Conservation (phyloP, 1,140 invertebrate genomes). For the Agrypnia vestita region DNA sequence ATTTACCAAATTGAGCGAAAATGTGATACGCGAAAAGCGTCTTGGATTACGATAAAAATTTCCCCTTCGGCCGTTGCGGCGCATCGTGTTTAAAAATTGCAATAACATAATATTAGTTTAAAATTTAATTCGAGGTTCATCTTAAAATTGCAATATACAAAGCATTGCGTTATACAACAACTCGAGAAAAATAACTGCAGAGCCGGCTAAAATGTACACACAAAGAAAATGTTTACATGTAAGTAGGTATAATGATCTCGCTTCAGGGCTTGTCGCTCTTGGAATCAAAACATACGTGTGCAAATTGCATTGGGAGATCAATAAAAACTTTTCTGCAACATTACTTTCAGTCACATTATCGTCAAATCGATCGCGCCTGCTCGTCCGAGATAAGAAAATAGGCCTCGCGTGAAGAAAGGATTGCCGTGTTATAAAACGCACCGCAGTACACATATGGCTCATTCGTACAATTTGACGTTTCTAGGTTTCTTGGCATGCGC, state of each 20-base stretch:
- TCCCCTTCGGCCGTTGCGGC: too few relatives aligned
- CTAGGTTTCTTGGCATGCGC: conserved; percentile 72
- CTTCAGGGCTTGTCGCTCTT: conserved; percentile 17
- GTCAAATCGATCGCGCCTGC: conserved; percentile 22
- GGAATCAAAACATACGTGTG: conserved; percentile 50
- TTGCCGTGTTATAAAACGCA: conserved; percentile 8
- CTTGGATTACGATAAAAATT: too few relatives aligned
- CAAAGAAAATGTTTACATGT: conserved; percentile 37
- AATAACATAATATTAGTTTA: too few relatives aligned
- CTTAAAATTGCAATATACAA: conserved; percentile 2
- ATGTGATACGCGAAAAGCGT: too few relatives aligned
- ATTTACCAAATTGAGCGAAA: too few relatives aligned
- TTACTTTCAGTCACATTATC: not conserved
- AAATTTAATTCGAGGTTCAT: too few relatives aligned
- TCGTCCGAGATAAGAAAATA: not conserved
- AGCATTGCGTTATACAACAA: not conserved
- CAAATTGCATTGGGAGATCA: conserved; percentile 42
- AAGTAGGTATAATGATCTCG: conserved; percentile 28
- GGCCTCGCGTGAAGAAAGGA: conserved; percentile 4
- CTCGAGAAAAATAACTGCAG: not conserved
- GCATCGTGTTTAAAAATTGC: too few relatives aligned
- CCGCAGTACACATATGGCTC: conserved; percentile 63
- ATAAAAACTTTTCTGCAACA: conserved; percentile 49
- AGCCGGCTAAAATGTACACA: conserved; percentile 35
- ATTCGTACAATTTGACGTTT: conserved; percentile 73